Conservation (phyloP, 2,113 vertebrate genomes). For the Psilopogon haemacephalus region DNA sequence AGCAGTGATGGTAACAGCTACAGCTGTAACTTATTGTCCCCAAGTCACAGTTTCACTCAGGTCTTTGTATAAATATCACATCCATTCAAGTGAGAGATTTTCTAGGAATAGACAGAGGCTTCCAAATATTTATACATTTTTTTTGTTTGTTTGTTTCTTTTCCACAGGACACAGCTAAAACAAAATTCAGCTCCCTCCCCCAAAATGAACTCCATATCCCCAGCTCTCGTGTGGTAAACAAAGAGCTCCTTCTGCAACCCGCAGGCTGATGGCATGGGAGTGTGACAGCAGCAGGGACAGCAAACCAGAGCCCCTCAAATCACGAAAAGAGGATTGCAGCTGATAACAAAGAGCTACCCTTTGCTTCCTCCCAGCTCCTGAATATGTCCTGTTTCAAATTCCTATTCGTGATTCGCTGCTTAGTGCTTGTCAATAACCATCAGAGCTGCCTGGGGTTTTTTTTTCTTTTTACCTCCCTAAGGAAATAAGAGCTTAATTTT, state of each 20-base stretch:
- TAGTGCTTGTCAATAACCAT: slow-evolving; percentile 5
- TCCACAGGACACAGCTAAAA: slow-evolving; percentile 2
- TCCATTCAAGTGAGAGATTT: slow-evolving; percentile 24
- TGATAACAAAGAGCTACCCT: not conserved
- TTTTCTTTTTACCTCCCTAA: not conserved
- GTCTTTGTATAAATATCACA: slow-evolving; percentile 15
- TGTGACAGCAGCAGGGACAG: slow-evolving; percentile 19
- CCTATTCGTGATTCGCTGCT: slow-evolving; percentile 15
- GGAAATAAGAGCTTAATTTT: slow-evolving; percentile 36
- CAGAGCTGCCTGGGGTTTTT: not conserved
- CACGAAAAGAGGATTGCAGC: slow-evolving; percentile 22
- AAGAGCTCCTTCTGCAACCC: not conserved
- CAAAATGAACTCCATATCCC: not conserved
- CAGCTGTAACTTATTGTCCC: not conserved
- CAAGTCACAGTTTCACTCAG: not conserved
- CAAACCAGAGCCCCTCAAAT: not conserved
- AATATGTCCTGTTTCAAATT: slow-evolving; percentile 1
- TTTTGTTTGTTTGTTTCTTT: not conserved
- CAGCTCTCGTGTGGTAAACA: not conserved
- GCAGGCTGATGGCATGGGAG: not conserved
- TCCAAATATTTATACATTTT: not conserved
- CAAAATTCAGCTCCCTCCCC: slow-evolving; percentile 29
- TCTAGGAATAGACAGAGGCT: not conserved
- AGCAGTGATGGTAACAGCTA: not conserved
- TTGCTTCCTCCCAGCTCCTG: not conserved